Evolutionary conservation across 2,797 vertebrate genomes (phyloP).

Genomic region (Mycteria americana): DNA sequence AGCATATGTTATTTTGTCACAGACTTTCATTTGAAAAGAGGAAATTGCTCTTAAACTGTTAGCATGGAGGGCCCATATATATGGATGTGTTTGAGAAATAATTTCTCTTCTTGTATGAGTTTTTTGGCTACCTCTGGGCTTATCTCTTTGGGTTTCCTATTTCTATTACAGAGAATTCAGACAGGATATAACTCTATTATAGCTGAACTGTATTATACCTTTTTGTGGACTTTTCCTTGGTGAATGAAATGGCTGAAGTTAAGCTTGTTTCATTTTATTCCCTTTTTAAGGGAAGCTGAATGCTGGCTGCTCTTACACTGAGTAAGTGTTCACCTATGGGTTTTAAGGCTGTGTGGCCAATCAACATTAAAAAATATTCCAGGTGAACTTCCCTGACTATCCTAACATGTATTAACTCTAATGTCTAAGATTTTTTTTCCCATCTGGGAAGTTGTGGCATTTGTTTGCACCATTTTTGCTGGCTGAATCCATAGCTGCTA

Average conservation of each 20-base stretch:
- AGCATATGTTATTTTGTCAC: conserved; percentile 59
- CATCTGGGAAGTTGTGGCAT: not conserved
- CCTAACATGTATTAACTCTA: not conserved
- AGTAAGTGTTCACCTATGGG: not conserved
- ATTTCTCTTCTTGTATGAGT: not conserved
- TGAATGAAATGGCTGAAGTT: not conserved
- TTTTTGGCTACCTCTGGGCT: not conserved
- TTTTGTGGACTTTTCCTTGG: not conserved
- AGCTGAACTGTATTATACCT: not conserved
- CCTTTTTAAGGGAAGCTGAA: not conserved
- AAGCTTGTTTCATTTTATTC: not conserved
- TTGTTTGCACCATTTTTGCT: not conserved
- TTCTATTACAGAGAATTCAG: not conserved
- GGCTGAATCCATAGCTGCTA: not conserved
- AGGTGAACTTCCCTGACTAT: not conserved
- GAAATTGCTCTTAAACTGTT: conserved; percentile 51
- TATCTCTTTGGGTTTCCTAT: not conserved
- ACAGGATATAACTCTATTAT: not conserved
- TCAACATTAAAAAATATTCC: not conserved
- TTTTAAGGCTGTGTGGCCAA: not conserved
- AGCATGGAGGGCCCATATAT: not conserved
- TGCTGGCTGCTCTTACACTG: not conserved
- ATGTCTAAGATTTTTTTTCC: not conserved
- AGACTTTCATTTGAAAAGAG: conserved; percentile 13
- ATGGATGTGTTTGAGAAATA: not conserved